Conservation (phyloP, 2,797 vertebrate genomes). For the Argentina silus region DNA sequence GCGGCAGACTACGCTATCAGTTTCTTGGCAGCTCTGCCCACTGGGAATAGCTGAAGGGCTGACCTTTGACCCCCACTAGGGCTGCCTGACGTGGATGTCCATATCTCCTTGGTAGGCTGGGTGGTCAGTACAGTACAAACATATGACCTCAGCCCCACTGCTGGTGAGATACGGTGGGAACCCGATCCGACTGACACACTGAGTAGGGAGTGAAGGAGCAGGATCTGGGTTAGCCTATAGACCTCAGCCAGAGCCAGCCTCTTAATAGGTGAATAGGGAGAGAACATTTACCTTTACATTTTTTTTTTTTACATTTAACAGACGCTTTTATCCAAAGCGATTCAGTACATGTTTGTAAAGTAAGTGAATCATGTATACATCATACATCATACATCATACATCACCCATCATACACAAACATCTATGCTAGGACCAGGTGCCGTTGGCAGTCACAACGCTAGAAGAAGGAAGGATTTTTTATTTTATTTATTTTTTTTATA, state of each 20-base stretch:
- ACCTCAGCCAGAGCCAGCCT: background rate
- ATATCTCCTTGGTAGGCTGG: constrained; percentile 6
- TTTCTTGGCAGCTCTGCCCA: constrained; percentile 6
- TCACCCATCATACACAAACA: too few species aligned
- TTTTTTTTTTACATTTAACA: background rate
- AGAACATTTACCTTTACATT: too few species aligned
- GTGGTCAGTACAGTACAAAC: constrained; percentile 9
- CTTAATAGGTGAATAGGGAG: background rate
- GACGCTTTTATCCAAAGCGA: too few species aligned
- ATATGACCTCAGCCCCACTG: constrained; percentile 10
- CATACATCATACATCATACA: too few species aligned
- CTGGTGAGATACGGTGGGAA: constrained; percentile 8
- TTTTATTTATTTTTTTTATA: too few species aligned
- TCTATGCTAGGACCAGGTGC: too few species aligned
- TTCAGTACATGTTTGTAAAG: too few species aligned
- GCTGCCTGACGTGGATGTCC: constrained; percentile 1
- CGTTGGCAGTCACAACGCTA: too few species aligned
- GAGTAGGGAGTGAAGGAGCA: background rate
- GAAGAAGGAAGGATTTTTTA: too few species aligned
- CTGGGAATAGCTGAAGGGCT: constrained; percentile 7
- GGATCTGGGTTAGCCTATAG: too few species aligned
- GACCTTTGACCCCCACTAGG: background rate
- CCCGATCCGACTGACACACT: background rate
- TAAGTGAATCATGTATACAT: too few species aligned
- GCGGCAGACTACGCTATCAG: background rate